Conservation (phyloP, 2,797 vertebrate genomes). For the Natrix natrix region DNA sequence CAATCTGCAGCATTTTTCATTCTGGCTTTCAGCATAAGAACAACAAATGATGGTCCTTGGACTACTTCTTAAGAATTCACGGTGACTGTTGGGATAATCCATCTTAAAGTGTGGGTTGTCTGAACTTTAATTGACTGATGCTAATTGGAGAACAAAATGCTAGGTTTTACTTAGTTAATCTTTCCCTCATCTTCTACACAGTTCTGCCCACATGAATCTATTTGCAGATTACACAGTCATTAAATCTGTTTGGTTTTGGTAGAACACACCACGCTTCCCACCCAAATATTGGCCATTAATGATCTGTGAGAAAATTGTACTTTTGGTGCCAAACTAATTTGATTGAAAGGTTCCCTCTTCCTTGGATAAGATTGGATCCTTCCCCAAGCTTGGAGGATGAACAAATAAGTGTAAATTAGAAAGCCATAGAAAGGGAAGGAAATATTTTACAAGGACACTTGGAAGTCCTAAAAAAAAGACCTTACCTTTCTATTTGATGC, state of each 20-base stretch:
- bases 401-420: neutral
- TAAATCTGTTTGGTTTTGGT: slow-evolving; percentile 47
- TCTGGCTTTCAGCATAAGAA: neutral
- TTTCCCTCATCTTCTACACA: neutral
- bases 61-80: neutral
- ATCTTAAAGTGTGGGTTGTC: neutral
- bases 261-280: slow-evolving; percentile 39
- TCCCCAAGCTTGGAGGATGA: neutral
- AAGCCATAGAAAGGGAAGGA: neutral
- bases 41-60: neutral
- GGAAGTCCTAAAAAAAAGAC: neutral
- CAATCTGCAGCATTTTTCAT: neutral
- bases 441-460: neutral
- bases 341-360: slow-evolving; percentile 45
- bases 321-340: slow-evolving; percentile 51
- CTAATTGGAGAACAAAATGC: neutral
- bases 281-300: slow-evolving; percentile 51
- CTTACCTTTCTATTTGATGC: neutral
- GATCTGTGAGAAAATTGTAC: slow-evolving; percentile 45
- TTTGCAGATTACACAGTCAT: slow-evolving; percentile 40
- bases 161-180: neutral
- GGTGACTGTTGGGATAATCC: neutral
- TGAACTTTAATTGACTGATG: neutral
- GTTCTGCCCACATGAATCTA: slow-evolving; percentile 49
- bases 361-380: slow-evolving; percentile 12